Evolutionary conservation across 2,113 vertebrate genomes (phyloP).

Genomic region (Casuarius casuarius): DNA sequence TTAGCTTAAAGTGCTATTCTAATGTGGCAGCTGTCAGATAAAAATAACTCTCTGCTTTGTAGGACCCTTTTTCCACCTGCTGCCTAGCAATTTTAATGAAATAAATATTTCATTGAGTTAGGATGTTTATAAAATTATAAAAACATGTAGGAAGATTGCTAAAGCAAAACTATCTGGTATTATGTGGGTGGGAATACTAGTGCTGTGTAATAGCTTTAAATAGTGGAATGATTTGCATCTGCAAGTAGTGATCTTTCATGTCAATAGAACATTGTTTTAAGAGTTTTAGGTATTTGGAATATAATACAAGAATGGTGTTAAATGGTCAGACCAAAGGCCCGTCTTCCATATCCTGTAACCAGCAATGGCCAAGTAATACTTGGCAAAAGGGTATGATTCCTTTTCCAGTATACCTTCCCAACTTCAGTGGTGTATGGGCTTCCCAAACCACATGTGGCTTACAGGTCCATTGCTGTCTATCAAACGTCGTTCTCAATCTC

Average conservation of each 20-base stretch:
- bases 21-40: not conserved
- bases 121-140: not conserved
- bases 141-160: not conserved
- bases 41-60: slow-evolving; percentile 3
- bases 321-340: not conserved
- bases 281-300: not conserved
- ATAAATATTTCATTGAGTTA: not conserved
- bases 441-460: accelerated
- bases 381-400: accelerated
- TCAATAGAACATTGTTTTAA: not conserved
- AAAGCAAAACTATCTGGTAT: not conserved
- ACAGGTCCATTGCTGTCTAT: not conserved
- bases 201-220: not conserved
- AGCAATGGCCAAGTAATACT: not conserved
- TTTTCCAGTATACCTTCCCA: not conserved
- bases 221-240: not conserved
- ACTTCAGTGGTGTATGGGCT: not conserved
- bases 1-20: slow-evolving; percentile 4
- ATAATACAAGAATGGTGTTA: not conserved
- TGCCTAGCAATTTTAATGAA: not conserved
- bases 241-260: not conserved
- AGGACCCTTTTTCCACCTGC: not conserved
- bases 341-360: accelerated
- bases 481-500: not conserved
- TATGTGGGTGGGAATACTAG: not conserved